Evolutionary conservation across 2,113 vertebrate species (phyloP), one percentile per base, ranked within the genome.

Genomic region (Hemicordylus capensis): DNA sequence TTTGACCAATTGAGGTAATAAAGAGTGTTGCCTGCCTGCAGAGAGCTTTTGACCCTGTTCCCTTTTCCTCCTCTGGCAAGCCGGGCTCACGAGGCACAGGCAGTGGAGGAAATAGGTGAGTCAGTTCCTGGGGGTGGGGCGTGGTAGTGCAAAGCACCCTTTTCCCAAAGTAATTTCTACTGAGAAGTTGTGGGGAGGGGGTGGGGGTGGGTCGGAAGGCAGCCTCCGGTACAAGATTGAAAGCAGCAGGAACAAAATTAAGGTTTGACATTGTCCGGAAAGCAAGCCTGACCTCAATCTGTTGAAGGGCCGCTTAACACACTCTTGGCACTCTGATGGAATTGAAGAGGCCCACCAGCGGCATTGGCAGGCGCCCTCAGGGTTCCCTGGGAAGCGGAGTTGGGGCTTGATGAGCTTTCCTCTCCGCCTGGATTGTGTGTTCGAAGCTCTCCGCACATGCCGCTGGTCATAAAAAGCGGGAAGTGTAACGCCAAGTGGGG

Each of bases 161-260:
- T 51, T 84, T 78, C n/a, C 76, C 2, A 56, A 84, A 64, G 56
- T 61, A 70, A 86, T 86, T 84, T 74, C 15, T 2, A 39, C 31
- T 2, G 42, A n/a, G 58, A 10, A 17, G 56, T 75, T 39, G n/a
- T 3, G 31, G 44, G n/a, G 56, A 10, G 31, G 31, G 77, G 58
- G 42, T 85, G 83, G 67, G 10, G 78, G n/a, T 61, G 37, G 42
- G 17, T 37, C 1, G 34, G 56, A 66, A 6, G 11, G 0, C 67
- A 82, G n/a, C 79, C 17, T 31, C 28, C 2, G 46, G 31, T 44
- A 44, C 4, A 24, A 91, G 86, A 94, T 86, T 92, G 90, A 93
- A 95, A 92, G 84, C 78, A 90, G 78, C 91, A 92, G 93, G 85
- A 93, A 93, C 73, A 88, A 89, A 93, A 93, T 93, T 64, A 90